Conservation (phyloP, 1,140 invertebrate genomes). For the Tetranychus cinnabarinus region DNA sequence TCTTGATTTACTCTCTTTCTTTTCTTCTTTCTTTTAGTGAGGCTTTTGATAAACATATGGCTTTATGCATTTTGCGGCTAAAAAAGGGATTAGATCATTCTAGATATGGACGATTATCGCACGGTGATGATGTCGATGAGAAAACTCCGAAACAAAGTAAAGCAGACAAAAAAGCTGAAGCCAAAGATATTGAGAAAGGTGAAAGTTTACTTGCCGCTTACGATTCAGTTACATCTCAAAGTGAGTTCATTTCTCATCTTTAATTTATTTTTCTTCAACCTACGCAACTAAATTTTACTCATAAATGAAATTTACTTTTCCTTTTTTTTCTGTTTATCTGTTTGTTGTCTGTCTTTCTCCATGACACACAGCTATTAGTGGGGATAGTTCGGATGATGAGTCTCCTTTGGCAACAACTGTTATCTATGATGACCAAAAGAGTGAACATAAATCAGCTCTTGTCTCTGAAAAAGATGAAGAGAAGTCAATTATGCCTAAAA, state of each 20-base stretch:
- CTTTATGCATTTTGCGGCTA: slow-evolving; percentile 29
- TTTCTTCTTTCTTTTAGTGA: not conserved
- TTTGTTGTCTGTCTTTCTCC: not conserved
- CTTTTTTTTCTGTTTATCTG: too few relatives aligned
- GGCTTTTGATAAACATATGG: slow-evolving; percentile 30
- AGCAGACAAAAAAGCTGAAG: not conserved
- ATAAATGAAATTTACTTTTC: too few relatives aligned
- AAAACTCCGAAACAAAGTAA: not conserved
- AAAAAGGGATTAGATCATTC: slow-evolving; percentile 22
- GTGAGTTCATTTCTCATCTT: not conserved
- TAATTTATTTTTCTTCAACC: too few relatives aligned
- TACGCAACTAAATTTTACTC: too few relatives aligned
- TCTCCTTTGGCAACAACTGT: not conserved
- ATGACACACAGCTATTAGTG: not conserved
- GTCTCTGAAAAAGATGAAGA: not conserved
- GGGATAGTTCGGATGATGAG: not conserved
- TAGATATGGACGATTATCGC: slow-evolving; percentile 7
- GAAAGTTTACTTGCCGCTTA: not conserved
- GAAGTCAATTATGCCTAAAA: not conserved
- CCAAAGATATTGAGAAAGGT: not conserved
- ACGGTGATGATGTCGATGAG: not conserved
- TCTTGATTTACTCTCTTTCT: not conserved
- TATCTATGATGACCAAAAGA: not conserved
- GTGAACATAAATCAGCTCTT: not conserved
- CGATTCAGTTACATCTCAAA: not conserved